Conservation (phyloP, 2,888 invertebrate species). For the Herminia tarsipennalis region DNA sequence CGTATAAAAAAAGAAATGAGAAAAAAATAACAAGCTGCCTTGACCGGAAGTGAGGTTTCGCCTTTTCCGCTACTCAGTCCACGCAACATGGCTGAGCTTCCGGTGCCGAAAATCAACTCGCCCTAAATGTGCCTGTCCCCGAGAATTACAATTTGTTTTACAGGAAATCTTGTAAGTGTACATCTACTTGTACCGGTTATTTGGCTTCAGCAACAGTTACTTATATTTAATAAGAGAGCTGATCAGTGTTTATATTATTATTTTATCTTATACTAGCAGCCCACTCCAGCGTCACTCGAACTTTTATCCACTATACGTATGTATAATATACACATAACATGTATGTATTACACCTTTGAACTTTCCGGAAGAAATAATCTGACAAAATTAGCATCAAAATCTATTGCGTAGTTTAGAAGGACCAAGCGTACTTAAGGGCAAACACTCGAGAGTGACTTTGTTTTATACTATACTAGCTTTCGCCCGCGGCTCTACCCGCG, state of each 20-base stretch:
- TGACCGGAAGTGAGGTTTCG: constrained; percentile 58
- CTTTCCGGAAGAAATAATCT: no score
- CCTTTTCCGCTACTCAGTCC: constrained; percentile 60
- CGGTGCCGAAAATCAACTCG: constrained; percentile 54
- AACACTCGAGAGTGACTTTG: no score
- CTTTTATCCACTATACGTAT: not conserved
- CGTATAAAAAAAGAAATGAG: constrained; percentile 34
- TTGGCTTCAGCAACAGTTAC: constrained; percentile 1
- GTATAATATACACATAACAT: no score
- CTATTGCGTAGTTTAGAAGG: no score
- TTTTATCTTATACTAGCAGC: no score
- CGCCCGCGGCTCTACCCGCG: no score
- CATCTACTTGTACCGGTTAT: constrained; percentile 13
- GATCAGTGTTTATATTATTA: not conserved
- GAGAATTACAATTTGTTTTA: constrained; percentile 34
- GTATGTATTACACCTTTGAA: no score
- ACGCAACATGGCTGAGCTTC: constrained; percentile 60
- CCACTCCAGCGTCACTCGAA: no score
- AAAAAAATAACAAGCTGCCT: constrained; percentile 50
- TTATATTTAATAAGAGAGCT: not conserved
- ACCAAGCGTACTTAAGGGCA: no score
- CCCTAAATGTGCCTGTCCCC: constrained; percentile 40
- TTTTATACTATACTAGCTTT: no score
- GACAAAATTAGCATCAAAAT: no score
- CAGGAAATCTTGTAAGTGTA: constrained; percentile 39